Evolutionary conservation across 1,140 invertebrate species (phyloP), one percentile per base, ranked within the genome.

Genomic region (Bombyx mandarina): DNA sequence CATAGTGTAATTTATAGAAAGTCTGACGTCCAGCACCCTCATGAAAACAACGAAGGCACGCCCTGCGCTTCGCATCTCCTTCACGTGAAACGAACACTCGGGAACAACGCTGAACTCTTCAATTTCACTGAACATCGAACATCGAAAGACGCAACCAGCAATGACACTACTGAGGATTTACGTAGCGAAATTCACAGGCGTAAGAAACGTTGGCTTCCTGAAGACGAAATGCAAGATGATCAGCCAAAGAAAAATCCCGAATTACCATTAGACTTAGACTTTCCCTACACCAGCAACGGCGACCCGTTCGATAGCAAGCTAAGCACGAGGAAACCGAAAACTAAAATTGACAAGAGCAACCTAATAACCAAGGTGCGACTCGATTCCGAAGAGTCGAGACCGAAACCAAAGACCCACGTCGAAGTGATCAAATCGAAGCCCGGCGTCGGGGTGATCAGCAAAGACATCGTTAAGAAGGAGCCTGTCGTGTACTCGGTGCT

Each of bases 1-100:
- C 95, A 97, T 88, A 94, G 93, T 61, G 92, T 97, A 74, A 93
- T 96, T 59, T 97, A 97, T 88, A 91, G 92, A 69, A 83, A 91
- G 48, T 93, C 94, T 42, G 95, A 97, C 83, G 95, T 97, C 46
- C 86, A 90, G 62, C 91, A 92, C 78, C 93, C 93, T 3, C 62
- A 77, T 26, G 67, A 67, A 5, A 79, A 84, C 62, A 81, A 77
- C 45, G 71, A 75, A 52, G 71, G 61, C 1, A 54, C 73, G 42
- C 79, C 79, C 8, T 92, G 90, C 71, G 89, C 90, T 65, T 89
- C 93, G 63, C 89, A 92, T 76, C 67, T 89, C 54, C 83, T 91
- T n/a, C 90, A 92, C 62, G 67, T 88, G 46, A 86, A 91, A 57
- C 72, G 77, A 62, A 77, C 76, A 8, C 65, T 70, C 12, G 77